Evolutionary conservation across 2,888 invertebrate species (phyloP), one percentile per base, ranked within the genome.

Genomic region (Candidula unifasciata): DNA sequence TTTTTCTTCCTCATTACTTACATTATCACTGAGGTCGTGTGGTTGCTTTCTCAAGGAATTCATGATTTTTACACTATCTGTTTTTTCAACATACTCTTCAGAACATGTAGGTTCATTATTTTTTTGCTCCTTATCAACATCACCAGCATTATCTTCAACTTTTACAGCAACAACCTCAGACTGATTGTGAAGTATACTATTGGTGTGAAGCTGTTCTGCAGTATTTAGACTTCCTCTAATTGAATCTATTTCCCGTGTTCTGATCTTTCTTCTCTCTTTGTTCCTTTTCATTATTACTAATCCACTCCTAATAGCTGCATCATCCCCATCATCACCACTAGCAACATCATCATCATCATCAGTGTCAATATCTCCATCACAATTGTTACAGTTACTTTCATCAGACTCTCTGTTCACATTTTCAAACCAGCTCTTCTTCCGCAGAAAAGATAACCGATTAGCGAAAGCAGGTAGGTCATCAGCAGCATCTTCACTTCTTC

Each of bases 331-430:
- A 16, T 77, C 24, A 44, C 54, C 60, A 57, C n/a, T 27, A 57
- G 6, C 81, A 44, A n/a, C 35, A 77, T 27, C 21, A 80, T 52
- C 80, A 69, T 69, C 80, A 27, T 68, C 80, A 68, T 80, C 68
- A n/a, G 60, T 64, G 30, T 80, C 54, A 37, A 35, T 52, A 68
- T 80, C 69, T 52, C 37, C 68, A 37, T 68, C 69, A 52, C 10
- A 66, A 33, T 68, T 8, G 52, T 68, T 16, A 37, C 18, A 27
- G 66, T 68, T 18, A 44, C 10, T 68, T 24, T 79, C 68, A 35
- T 13, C 79, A 37, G 68, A 44, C 18, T 52, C 52, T 3, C 13
- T 35, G n/a, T 13, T 18, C 2, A 24, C 6, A 18, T 78, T 64
- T 8, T 64, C 35, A 13, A 64, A 27, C 60, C n/a, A 2, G 18